Conservation (phyloP, 2,888 invertebrate species). For the Eristalinus aeneus region DNA sequence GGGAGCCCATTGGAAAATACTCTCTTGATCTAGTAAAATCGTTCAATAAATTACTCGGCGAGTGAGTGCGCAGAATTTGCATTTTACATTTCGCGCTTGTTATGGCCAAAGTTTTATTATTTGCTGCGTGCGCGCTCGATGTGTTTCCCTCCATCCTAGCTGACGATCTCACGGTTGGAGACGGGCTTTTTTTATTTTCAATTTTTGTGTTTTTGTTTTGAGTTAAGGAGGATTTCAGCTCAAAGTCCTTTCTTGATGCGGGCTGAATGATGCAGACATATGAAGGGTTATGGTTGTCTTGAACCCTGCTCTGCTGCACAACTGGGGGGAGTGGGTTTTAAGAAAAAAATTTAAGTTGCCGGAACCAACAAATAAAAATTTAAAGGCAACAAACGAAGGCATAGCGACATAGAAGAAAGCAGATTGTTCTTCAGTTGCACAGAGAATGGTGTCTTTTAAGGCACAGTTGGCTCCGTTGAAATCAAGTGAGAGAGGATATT, state of each 20-base stretch:
- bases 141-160: not conserved
- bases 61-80: constrained; percentile 43
- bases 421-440: no score
- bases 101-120: not conserved
- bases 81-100: constrained; percentile 41
- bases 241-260: not conserved
- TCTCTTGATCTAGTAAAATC: constrained; percentile 67
- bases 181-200: not conserved
- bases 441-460: no score
- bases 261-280: not conserved
- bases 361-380: no score
- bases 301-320: no score
- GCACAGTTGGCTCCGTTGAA: no score
- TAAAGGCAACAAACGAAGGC: no score
- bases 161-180: not conserved
- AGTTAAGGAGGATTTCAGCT: not conserved
- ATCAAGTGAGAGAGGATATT: no score
- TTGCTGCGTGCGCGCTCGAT: not conserved
- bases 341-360: no score
- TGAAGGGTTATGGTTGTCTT: not conserved
- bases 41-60: constrained; percentile 59
- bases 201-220: not conserved
- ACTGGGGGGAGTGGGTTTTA: no score
- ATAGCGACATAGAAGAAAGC: no score
- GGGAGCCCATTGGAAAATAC: constrained; percentile 51